These are phyloP conservation scores for Acleris sparsana DNA, from an alignment of 2,888 invertebrate species.

Conservation along the genomic window DNA sequence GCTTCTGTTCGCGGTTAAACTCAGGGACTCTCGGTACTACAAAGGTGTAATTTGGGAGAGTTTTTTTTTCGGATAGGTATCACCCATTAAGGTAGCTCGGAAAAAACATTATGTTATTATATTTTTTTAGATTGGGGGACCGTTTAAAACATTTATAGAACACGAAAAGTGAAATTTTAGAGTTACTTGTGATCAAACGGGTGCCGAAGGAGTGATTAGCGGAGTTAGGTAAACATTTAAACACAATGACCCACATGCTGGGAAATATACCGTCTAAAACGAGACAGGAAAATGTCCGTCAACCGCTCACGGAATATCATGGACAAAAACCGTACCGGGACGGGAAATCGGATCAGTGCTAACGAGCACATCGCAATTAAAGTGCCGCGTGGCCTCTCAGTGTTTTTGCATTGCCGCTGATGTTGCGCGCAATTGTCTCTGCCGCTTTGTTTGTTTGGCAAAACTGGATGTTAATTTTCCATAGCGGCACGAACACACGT, in stretches of 20 bases:
- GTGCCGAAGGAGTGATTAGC: neutral
- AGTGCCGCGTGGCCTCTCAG: constrained; percentile 43
- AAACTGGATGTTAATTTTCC: constrained; percentile 41
- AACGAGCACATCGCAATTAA: constrained; percentile 57
- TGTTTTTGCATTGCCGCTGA: constrained; percentile 42
- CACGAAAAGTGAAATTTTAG: too few species aligned
- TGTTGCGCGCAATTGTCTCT: constrained; percentile 47
- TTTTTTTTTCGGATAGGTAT: too few species aligned
- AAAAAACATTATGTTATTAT: too few species aligned
- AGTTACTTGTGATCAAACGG: too few species aligned
- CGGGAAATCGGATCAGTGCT: constrained; percentile 53
- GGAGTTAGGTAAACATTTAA: neutral
- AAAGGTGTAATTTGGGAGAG: too few species aligned
- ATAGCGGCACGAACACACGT: constrained; percentile 3
- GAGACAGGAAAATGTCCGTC: constrained; percentile 12
- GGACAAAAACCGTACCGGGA: constrained; percentile 49
- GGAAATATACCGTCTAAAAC: neutral
- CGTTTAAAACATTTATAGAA: too few species aligned
- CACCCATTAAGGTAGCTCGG: too few species aligned
- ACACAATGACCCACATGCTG: neutral
- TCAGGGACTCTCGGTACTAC: too few species aligned
- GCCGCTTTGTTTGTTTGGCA: constrained; percentile 46
- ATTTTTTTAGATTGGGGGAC: too few species aligned
- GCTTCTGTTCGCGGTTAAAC: too few species aligned
- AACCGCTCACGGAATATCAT: constrained; percentile 33